A percentile compares a stretch with the other conserved stretches of the same genome.
These are phyloP conservation scores for Stenotaenia linearis DNA, from an alignment of 2,888 invertebrate genomes.

Conservation along the genomic window DNA sequence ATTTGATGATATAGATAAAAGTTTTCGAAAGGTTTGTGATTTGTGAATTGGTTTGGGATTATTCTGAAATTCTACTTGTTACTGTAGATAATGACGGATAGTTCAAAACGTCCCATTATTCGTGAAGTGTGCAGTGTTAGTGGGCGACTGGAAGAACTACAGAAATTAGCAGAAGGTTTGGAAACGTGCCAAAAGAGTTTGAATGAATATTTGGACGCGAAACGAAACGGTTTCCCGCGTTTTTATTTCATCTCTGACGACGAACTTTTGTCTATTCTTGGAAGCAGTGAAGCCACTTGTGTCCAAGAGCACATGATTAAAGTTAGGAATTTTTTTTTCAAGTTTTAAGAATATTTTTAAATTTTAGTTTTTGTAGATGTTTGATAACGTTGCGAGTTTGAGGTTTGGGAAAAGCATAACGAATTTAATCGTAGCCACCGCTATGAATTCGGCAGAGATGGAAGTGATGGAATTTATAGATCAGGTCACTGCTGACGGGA, in stretches of 20 bases:
- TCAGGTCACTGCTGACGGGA: constrained; percentile 65
- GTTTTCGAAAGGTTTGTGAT: constrained; percentile 61
- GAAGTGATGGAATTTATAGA: constrained; percentile 77
- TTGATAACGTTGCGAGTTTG: constrained; percentile 77
- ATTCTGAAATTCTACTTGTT: neutral
- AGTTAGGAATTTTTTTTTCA: too few species aligned
- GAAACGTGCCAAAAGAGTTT: constrained; percentile 88
- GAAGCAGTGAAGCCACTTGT: constrained; percentile 72
- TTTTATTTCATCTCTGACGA: constrained; percentile 94
- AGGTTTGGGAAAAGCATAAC: constrained; percentile 61
- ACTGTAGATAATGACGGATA: constrained; percentile 72
- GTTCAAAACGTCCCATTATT: constrained; percentile 71
- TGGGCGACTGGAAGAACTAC: constrained; percentile 70
- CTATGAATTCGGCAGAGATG: constrained; percentile 80
- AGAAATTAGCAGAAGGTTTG: constrained; percentile 64
- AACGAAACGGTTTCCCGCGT: constrained; percentile 78
- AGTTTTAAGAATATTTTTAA: neutral
- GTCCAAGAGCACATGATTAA: constrained; percentile 92
- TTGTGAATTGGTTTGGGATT: too few species aligned
- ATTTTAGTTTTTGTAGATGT: constrained; percentile 59
- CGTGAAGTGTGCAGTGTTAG: constrained; percentile 68
- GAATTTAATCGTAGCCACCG: constrained; percentile 63
- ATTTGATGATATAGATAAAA: constrained; percentile 80
- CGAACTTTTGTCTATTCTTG: constrained; percentile 80
- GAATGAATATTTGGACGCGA: constrained; percentile 81